Base-by-base conservation (phyloP, 2,888 invertebrate species). In the Leistus spinibarbis region DNA sequence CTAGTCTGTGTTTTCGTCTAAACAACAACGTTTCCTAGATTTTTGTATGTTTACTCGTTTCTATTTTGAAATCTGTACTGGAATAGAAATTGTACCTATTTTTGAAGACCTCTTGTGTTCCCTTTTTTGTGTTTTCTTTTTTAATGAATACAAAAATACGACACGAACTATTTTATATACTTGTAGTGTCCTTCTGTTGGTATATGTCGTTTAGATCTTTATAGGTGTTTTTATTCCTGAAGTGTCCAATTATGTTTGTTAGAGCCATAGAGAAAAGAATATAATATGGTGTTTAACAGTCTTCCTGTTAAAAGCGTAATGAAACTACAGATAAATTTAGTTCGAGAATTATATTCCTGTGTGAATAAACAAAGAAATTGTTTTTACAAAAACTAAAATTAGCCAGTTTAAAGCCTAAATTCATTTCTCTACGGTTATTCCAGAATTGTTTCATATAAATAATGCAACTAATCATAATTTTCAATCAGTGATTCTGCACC, bases 401-500 rank as follows among this genome's bases (percentile, higher is more conserved):
- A n/a, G n/a, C n/a, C n/a, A n/a, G n/a, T n/a, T n/a, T n/a, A n/a
- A n/a, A n/a, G n/a, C n/a, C n/a, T n/a, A n/a, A n/a, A n/a, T n/a
- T n/a, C n/a, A 40, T 40, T 40, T 40, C 40, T 40, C 40, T 40
- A 40, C 5, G 40, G 40, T 5, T 2, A 5, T 10, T 10, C 7
- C 13, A 40, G 7, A 40, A 5, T 53, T 53, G 13, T 1, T 57
- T 4, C 7, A 57, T 57, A 57, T 57, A 1, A n/a, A 3, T 57
- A 57, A 57, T n/a, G 10, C 1, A 57, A 19, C 17, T 27, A 54
- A 20, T 53, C 7, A 17, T 67, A n/a, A 22, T 9, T 22, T 13
- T 62, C 17, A 22, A 57, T 77, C 84, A 94, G 94, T 85, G 93
- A 93, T 76, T 89, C 89, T 82, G 93, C 93, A 76, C 94, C 94